Evolutionary conservation across 2,113 vertebrate genomes (phyloP), one percentile per base, ranked within the genome.

Genomic region (Rhineura floridana): DNA sequence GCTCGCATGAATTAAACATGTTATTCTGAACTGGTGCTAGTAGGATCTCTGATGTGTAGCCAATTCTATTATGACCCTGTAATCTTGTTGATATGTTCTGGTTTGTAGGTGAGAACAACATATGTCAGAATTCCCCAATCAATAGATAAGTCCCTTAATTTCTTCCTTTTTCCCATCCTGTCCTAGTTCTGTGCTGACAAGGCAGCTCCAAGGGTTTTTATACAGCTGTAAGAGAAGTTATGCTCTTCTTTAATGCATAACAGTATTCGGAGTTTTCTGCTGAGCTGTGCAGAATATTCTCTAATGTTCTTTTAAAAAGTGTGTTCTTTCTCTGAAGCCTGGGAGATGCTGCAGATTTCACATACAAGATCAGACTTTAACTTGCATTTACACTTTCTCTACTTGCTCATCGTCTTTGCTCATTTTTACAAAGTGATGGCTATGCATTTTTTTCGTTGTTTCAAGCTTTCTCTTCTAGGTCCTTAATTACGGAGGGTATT

Each of bases 311-410:
- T 33, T 9, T 19, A 59, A 52, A 86, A 78, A 6, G 44, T 81
- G 62, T 59, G 88, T 81, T 84, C 33, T 76, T 84, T 91, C 7
- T 1, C 82, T 79, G 30, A 0, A 17, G 4, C 36, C 39, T 46
- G n/a, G 72, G 65, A 84, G n/a, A 91, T 90, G 33, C n/a, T 73
- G 36, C 72, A 83, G 67, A 0, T 50, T 83, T 91, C 77, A 59
- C 46, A 93, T 63, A 23, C 21, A 52, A 90, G 86, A 81, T 33
- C 89, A 50, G 10, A 70, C 67, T 90, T 85, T 87, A 89, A 70
- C 70, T 82, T 69, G 73, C 65, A 0, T 84, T 84, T 87, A 0
- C 88, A 83, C 55, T 87, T 84, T 93, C 63, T 72, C 2, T 48
- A 55, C n/a, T 84, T 86, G 87, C 55, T 8, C 36, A 50, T 17